Conservation (phyloP, 2,113 vertebrate genomes). For the Apeltes quadracus region DNA sequence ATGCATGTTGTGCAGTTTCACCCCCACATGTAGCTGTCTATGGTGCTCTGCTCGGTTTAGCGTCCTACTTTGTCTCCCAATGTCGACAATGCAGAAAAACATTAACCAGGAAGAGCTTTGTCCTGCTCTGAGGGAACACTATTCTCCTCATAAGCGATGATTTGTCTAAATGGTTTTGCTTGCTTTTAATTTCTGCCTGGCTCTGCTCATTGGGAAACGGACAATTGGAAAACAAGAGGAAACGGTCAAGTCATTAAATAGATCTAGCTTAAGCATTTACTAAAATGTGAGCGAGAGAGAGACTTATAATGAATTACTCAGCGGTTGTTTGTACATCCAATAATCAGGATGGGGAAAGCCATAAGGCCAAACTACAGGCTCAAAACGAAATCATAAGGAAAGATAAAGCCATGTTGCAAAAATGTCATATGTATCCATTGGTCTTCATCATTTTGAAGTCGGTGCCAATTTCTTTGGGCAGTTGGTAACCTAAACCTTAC, state of each 20-base stretch:
- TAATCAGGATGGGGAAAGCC: too few relatives aligned
- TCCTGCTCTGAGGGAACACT: constrained; percentile 17
- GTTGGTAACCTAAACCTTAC: not conserved
- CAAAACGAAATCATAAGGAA: not conserved
- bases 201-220: constrained; percentile 10
- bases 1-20: not conserved
- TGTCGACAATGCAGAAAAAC: constrained; percentile 18
- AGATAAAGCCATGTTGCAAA: not conserved
- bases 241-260: constrained; percentile 13
- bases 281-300: too few relatives aligned
- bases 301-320: too few relatives aligned
- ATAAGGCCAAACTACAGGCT: too few relatives aligned
- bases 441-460: not conserved
- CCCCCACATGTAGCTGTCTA: constrained; percentile 27
- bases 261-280: not conserved
- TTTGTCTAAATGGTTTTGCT: not conserved
- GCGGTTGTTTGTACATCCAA: too few relatives aligned
- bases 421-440: not conserved
- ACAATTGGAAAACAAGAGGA: constrained; percentile 19
- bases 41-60: constrained; percentile 50
- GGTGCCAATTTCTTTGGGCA: not conserved
- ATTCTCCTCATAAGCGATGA: constrained; percentile 22
- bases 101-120: constrained; percentile 23
- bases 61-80: not conserved
- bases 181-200: constrained; percentile 22